Conservation (phyloP, 2,888 invertebrate genomes). For the Xylota sylvarum region DNA sequence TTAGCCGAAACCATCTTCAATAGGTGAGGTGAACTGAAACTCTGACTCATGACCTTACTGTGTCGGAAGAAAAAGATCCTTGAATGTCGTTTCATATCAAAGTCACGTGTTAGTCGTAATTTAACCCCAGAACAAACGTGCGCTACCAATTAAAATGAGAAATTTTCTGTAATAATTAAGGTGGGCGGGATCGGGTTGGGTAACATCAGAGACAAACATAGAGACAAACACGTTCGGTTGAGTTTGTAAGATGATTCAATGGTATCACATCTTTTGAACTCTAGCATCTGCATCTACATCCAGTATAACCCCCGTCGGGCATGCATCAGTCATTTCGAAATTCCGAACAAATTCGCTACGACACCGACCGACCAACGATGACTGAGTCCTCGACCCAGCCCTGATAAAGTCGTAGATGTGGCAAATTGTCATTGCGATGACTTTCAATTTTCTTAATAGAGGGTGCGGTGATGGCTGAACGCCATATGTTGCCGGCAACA, state of each 20-base stretch:
- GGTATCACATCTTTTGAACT: slow-evolving; percentile 13
- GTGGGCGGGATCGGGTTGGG: slow-evolving; percentile 32
- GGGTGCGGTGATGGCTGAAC: slow-evolving; percentile 59
- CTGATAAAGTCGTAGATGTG: slow-evolving; percentile 71
- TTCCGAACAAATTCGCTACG: slow-evolving; percentile 51
- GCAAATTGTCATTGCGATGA: slow-evolving; percentile 76
- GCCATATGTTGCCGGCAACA: slow-evolving; percentile 69
- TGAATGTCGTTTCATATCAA: slow-evolving; percentile 47
- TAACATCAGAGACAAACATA: slow-evolving; percentile 38
- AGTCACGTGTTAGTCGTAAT: slow-evolving; percentile 69
- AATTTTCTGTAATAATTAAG: slow-evolving; percentile 67
- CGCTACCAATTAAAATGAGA: slow-evolving; percentile 68
- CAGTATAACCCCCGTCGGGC: slow-evolving; percentile 10
- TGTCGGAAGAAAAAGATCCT: slow-evolving; percentile 25
- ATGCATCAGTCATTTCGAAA: slow-evolving; percentile 61
- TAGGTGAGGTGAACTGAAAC: neutral
- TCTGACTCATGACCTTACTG: slow-evolving; percentile 32
- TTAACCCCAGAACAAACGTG: slow-evolving; percentile 63
- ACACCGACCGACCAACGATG: neutral
- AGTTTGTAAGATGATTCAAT: slow-evolving; percentile 18
- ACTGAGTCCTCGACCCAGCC: slow-evolving; percentile 44
- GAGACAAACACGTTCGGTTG: slow-evolving; percentile 44
- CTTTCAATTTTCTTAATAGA: slow-evolving; percentile 77
- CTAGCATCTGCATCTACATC: slow-evolving; percentile 16
- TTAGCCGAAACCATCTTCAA: neutral